phyloP scores from a whole-genome alignment of 2,113 vertebrate genomes.

The Xiphophorus couchianus region DNA sequence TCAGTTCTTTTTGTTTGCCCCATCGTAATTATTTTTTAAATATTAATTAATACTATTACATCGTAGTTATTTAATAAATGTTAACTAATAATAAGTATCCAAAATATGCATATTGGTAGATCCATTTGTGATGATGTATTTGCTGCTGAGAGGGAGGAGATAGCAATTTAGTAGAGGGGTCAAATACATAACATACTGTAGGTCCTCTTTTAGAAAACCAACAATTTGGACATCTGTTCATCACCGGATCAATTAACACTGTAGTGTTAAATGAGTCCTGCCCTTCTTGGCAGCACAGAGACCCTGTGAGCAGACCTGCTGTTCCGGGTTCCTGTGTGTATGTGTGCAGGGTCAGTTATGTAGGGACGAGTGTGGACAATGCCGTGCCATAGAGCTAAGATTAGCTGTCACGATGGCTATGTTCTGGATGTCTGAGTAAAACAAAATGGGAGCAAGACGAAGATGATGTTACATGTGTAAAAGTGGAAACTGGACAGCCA shows the following conservation, averaged over 20 bases:
- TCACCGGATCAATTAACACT: neutral
- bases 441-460: slow-evolving; percentile 3
- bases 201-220: neutral
- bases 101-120: neutral
- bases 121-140: neutral
- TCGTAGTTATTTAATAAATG: too few species aligned
- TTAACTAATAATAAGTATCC: too few species aligned
- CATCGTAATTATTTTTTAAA: neutral
- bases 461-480: slow-evolving; percentile 34
- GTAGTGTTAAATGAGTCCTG: slow-evolving; percentile 16
- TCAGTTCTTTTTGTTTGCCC: too few species aligned
- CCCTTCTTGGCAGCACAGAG: slow-evolving; percentile 6
- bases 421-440: slow-evolving; percentile 30
- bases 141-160: neutral
- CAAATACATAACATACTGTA: neutral
- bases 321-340: slow-evolving; percentile 6
- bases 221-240: neutral
- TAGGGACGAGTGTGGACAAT: slow-evolving; percentile 9
- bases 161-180: too few species aligned
- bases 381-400: slow-evolving; percentile 35
- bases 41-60: too few species aligned
- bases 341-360: slow-evolving; percentile 33
- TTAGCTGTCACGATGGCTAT: slow-evolving; percentile 44
- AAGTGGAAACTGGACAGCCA: slow-evolving; percentile 34
- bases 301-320: neutral